These are phyloP conservation scores for Oscheius sp. DNA, from an alignment of 2,888 invertebrate genomes.

Conservation along the genomic window DNA sequence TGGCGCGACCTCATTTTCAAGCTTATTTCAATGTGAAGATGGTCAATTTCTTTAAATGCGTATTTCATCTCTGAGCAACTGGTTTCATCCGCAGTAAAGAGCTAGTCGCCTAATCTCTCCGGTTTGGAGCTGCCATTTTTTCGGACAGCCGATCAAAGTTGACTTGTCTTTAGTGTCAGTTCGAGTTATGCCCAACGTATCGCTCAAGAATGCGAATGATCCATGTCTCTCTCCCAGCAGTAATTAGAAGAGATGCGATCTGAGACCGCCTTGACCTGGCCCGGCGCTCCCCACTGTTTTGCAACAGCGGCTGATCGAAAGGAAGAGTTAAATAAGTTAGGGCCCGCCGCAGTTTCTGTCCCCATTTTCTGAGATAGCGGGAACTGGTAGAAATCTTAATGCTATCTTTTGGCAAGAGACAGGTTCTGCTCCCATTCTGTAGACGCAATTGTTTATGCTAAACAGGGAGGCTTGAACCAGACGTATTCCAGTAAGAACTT, in stretches of 20 bases:
- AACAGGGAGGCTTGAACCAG: conserved; percentile 20
- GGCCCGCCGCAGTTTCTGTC: background rate
- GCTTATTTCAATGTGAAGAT: no score
- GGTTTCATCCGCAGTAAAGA: no score
- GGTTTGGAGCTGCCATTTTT: background rate
- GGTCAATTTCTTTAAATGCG: no score
- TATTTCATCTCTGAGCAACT: no score
- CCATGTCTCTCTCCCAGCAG: conserved; percentile 28
- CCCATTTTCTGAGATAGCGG: background rate
- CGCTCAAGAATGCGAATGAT: conserved; percentile 27
- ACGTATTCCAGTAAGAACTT: conserved; percentile 6
- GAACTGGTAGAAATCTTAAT: conserved; percentile 21
- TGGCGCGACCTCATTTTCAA: no score
- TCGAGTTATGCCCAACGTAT: conserved; percentile 24
- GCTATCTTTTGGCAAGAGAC: background rate
- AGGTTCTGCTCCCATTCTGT: conserved; percentile 4
- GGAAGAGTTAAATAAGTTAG: background rate
- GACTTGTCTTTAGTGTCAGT: background rate
- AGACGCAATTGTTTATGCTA: conserved; percentile 23
- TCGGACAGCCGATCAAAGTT: background rate
- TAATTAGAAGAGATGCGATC: conserved; percentile 39
- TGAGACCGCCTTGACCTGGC: conserved; percentile 34
- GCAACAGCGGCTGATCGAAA: conserved; percentile 15
- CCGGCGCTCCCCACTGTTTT: conserved; percentile 28
- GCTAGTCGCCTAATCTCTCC: background rate